Evolutionary conservation across 2,797 vertebrate genomes (phyloP).

Genomic region (Thaleichthys pacificus): DNA sequence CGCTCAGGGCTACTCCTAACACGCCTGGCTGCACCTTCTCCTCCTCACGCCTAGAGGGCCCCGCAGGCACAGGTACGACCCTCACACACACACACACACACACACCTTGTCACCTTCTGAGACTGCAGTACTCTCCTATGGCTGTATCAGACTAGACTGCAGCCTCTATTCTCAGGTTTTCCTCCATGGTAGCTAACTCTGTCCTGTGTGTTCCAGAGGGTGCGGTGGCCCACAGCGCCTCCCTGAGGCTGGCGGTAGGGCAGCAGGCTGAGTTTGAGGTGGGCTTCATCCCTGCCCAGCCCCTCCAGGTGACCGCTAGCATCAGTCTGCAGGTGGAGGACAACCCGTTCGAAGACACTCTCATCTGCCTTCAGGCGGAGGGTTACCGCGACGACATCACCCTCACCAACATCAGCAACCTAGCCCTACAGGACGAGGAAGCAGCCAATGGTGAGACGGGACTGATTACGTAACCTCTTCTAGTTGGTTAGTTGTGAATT

Average conservation of each 20-base stretch:
- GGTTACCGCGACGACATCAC: slow-evolving; percentile 81
- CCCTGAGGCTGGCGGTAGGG: slow-evolving; percentile 64
- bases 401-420: slow-evolving; percentile 75
- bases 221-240: slow-evolving; percentile 60
- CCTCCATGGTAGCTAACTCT: neutral
- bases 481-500: neutral
- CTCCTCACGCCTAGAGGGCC: slow-evolving; percentile 41
- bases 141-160: neutral
- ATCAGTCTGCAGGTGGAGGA: slow-evolving; percentile 76
- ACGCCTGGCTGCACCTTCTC: slow-evolving; percentile 62
- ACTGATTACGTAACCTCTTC: neutral
- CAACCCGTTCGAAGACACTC: slow-evolving; percentile 75
- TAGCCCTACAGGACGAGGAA: slow-evolving; percentile 41
- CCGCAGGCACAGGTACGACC: slow-evolving; percentile 59
- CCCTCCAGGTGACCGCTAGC: slow-evolving; percentile 63
- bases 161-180: neutral
- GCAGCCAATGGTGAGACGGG: slow-evolving; percentile 57
- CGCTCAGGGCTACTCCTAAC: slow-evolving; percentile 65
- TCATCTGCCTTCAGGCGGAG: slow-evolving; percentile 78
- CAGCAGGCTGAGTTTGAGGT: slow-evolving; percentile 76
- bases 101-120: neutral
- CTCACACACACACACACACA: neutral
- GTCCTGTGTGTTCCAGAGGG: slow-evolving; percentile 41
- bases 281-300: slow-evolving; percentile 71
- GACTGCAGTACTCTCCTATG: neutral